Conservation (phyloP, 2,797 vertebrate genomes). For the Philypnodon macrostomus region DNA sequence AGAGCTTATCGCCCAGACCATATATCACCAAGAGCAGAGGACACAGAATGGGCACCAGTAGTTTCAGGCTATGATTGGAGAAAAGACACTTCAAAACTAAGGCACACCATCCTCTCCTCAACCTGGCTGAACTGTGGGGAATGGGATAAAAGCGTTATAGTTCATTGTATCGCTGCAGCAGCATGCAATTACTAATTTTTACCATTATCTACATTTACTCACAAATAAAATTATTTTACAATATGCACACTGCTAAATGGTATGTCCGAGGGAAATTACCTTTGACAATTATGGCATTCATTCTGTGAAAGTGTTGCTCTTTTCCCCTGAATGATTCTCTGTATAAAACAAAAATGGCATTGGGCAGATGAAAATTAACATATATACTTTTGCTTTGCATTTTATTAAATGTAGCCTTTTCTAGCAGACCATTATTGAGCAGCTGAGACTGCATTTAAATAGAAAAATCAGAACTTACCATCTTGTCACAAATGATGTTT, state of each 20-base stretch:
- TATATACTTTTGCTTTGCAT: too few relatives aligned
- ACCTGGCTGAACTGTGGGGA: constrained; percentile 35
- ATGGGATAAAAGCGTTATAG: neutral
- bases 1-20: constrained; percentile 62
- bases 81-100: constrained; percentile 26
- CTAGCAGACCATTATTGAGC: too few relatives aligned
- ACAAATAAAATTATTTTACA: too few relatives aligned
- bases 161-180: too few relatives aligned
- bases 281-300: constrained; percentile 34
- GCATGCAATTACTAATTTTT: neutral
- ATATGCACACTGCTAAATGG: too few relatives aligned
- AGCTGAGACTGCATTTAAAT: neutral
- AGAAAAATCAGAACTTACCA: constrained; percentile 44
- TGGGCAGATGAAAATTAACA: too few relatives aligned
- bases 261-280: constrained; percentile 6
- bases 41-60: constrained; percentile 40
- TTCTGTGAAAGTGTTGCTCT: constrained; percentile 28
- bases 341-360: neutral
- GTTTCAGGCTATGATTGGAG: constrained; percentile 34
- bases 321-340: constrained; percentile 20
- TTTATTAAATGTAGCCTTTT: too few relatives aligned
- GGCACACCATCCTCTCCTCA: constrained; percentile 31
- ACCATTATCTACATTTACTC: neutral
- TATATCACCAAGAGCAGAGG: constrained; percentile 58
- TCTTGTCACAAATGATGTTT: constrained; percentile 23